Base-by-base conservation (phyloP, 1,140 invertebrate genomes). In the Caenorhabditis remanei region DNA sequence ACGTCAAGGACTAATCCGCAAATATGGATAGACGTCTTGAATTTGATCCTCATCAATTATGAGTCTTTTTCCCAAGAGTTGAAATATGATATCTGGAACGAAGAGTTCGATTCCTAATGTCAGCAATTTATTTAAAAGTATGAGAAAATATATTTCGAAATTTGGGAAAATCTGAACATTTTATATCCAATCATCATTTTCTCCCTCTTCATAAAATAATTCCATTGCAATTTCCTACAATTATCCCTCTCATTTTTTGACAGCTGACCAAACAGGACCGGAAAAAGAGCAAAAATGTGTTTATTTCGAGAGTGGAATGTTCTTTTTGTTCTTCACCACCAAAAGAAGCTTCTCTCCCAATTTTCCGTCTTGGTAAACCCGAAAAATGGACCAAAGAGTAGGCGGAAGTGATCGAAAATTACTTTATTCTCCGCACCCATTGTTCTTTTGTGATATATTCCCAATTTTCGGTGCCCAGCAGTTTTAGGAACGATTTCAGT, bases 321-420 rank as follows among this genome's bases (percentile, higher is more conserved):
- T 50, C 46, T 79, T 79, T 50, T 79, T 48, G 71, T 50, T 50
- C 71, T 79, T 79, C 40, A 43, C 46, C 21, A 24, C n/a, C 7
- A n/a, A 19, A 48, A 71, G 46, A 50, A 13, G 40, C 14, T 4
- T 50, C 46, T 50, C 71, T 50, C 71, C 71, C 43, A 79, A 50
- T 79, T 79, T 79, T 79, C 71, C 71, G 71, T 79, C 43, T 50
- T 79, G n/a, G 71, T 79, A 50, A 46, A 79, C 46, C 71, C 71
- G 14, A n/a, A 79, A 79, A 71, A 79, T 14, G 71, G 43, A 50
- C 71, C 71, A 79, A 79, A 79, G 71, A 79, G 46, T 79, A 79
- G 71, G 71, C 71, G 71, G 71, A 79, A 79, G 71, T 79, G 71
- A 79, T 79, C 71, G 71, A 50, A 79, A 79, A 79, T 79, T 79